Conservation (phyloP, 1,140 invertebrate species). For the Homarus americanus region DNA sequence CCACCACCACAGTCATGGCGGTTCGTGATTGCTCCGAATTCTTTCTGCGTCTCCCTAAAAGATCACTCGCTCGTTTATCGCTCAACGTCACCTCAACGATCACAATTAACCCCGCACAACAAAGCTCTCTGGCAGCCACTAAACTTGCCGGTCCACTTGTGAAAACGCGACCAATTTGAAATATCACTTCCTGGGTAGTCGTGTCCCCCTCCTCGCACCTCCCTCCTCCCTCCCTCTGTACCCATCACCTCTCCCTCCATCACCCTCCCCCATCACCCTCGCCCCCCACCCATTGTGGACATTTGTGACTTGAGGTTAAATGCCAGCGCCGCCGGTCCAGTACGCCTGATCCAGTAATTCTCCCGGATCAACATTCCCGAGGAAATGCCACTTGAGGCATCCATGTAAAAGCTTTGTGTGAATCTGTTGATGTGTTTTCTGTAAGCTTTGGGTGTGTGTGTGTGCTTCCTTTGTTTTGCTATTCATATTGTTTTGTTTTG, state of each 20-base stretch:
- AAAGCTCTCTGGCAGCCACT: slow-evolving; percentile 1
- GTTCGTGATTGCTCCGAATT: background rate
- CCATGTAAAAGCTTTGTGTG: background rate
- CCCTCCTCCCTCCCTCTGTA: too few relatives aligned
- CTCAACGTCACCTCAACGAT: background rate
- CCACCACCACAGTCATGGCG: background rate
- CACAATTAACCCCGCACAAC: slow-evolving; percentile 2
- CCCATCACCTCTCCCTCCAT: background rate
- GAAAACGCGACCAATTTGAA: background rate
- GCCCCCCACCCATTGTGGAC: background rate
- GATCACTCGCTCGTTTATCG: background rate
- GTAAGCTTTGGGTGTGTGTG: too few relatives aligned
- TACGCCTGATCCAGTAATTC: background rate
- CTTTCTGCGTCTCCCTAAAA: background rate
- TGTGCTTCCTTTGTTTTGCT: background rate
- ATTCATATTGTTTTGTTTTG: too few relatives aligned
- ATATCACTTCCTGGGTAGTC: background rate
- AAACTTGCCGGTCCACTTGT: background rate
- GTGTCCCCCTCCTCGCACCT: background rate
- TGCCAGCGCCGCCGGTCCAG: background rate
- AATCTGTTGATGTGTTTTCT: too few relatives aligned
- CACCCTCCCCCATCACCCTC: background rate
- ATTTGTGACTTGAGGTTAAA: background rate
- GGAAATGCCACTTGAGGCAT: background rate
- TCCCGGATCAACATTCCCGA: background rate